A percentile compares a stretch with the other conserved stretches of the same genome.
phyloP scores from a whole-genome alignment of 2,797 vertebrate genomes.

The Rhynchotus rufescens region DNA sequence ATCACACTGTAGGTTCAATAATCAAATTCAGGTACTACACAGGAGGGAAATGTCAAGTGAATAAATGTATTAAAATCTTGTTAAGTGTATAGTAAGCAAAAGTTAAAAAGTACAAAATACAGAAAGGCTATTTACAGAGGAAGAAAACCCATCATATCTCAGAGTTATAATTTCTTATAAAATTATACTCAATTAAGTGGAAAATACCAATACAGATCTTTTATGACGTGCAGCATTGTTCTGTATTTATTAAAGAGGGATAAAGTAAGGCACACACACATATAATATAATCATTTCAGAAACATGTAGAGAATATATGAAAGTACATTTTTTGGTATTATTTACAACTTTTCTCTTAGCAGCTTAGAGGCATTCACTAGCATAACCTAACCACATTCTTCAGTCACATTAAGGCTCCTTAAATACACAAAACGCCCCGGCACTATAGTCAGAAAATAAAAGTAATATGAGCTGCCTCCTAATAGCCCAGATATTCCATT shows the following conservation, averaged over 20 bases:
- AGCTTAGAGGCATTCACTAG: not conserved
- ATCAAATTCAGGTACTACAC: not conserved
- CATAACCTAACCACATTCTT: not conserved
- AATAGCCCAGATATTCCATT: not conserved
- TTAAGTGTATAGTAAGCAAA: not conserved
- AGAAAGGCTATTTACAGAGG: not conserved
- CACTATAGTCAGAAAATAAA: not conserved
- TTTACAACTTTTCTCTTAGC: not conserved
- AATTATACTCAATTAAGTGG: not conserved
- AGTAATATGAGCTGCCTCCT: not conserved
- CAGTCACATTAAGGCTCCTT: not conserved
- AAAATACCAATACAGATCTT: not conserved
- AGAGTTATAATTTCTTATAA: not conserved
- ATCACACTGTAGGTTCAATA: not conserved
- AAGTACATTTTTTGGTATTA: not conserved
- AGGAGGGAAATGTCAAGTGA: not conserved
- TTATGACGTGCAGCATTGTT: accelerated
- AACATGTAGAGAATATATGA: not conserved
- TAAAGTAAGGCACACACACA: not conserved
- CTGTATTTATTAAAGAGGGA: not conserved
- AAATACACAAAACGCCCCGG: not conserved
- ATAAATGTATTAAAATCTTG: not conserved
- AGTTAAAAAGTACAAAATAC: not conserved
- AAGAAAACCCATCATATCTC: not conserved
- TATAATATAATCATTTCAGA: not conserved